Conservation (phyloP, 2,888 invertebrate genomes). For the Caenorhabditis imperialis region DNA sequence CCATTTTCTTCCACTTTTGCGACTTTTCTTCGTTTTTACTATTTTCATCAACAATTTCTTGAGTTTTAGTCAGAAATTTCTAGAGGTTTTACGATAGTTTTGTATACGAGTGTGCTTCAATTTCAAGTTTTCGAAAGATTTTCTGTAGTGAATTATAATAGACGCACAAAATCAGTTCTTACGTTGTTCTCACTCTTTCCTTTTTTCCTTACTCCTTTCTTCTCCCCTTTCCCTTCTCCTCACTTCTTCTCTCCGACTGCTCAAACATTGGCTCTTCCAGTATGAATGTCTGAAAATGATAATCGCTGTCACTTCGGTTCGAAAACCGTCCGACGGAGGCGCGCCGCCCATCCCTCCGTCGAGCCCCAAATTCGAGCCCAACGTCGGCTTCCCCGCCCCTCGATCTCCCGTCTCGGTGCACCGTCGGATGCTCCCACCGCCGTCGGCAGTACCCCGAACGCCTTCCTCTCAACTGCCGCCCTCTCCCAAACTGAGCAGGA, state of each 20-base stretch:
- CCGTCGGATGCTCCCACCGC: conserved; percentile 36
- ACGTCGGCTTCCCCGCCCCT: conserved; percentile 37
- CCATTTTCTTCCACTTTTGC: conserved; percentile 13
- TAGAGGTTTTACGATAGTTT: too few relatives aligned
- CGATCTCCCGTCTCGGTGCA: conserved; percentile 37
- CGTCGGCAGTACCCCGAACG: not conserved
- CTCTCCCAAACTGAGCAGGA: conserved; percentile 51
- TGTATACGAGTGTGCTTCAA: too few relatives aligned
- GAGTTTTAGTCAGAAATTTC: too few relatives aligned
- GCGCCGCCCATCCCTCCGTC: conserved; percentile 1
- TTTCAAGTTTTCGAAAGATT: too few relatives aligned
- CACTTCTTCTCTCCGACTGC: too few relatives aligned
- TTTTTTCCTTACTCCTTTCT: conserved; percentile 11
- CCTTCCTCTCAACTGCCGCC: conserved; percentile 50
- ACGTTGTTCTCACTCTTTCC: not conserved
- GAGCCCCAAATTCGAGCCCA: conserved; percentile 49
- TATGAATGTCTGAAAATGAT: conserved; percentile 51
- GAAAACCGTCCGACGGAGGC: conserved; percentile 7
- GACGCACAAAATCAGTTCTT: too few relatives aligned
- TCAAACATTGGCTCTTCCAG: conserved; percentile 3
- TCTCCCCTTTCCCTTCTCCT: not conserved
- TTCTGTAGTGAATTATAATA: too few relatives aligned
- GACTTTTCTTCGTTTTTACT: too few relatives aligned
- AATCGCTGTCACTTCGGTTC: conserved; percentile 53
- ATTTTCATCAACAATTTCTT: too few relatives aligned